A percentile compares a stretch with the other conserved stretches of the same genome.
phyloP scores from a whole-genome alignment of 2,113 vertebrate genomes.

The Bostrychus sinensis region DNA sequence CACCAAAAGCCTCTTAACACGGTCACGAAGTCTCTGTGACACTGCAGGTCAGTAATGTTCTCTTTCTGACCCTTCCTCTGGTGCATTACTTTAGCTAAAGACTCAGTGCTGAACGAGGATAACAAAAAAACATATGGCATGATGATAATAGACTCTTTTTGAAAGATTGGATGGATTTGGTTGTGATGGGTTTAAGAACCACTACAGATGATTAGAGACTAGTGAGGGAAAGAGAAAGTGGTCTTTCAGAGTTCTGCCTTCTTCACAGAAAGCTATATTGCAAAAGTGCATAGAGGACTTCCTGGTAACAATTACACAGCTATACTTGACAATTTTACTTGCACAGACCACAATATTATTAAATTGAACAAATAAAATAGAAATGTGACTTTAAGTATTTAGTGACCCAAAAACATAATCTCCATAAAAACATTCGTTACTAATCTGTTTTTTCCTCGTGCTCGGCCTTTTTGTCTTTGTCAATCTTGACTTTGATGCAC shows the following conservation, averaged over 20 bases:
- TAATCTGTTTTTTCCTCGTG: conserved; percentile 48
- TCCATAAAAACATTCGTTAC: conserved; percentile 51
- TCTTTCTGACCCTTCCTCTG: conserved; percentile 52
- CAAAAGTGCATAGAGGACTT: neutral
- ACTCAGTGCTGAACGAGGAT: conserved; percentile 12
- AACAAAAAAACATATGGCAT: conserved; percentile 72
- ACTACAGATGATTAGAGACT: neutral
- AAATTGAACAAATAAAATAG: conserved; percentile 29
- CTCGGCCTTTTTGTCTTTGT: conserved; percentile 26
- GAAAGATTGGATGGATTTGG: conserved; percentile 71
- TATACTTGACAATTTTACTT: neutral
- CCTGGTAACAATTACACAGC: neutral
- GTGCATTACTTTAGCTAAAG: conserved; percentile 1
- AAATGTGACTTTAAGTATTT: conserved; percentile 63
- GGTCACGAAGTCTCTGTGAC: neutral
- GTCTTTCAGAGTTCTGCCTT: neutral
- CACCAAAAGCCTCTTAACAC: conserved; percentile 47
- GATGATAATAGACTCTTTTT: conserved; percentile 75
- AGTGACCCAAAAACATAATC: conserved; percentile 58
- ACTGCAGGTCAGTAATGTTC: conserved; percentile 28
- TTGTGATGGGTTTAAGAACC: conserved; percentile 24
- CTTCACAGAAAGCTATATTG: neutral
- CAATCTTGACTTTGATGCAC: neutral
- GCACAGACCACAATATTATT: conserved; percentile 42
- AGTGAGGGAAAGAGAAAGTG: neutral